Conservation (phyloP, 2,113 vertebrate genomes). For the Aix galericulata region DNA sequence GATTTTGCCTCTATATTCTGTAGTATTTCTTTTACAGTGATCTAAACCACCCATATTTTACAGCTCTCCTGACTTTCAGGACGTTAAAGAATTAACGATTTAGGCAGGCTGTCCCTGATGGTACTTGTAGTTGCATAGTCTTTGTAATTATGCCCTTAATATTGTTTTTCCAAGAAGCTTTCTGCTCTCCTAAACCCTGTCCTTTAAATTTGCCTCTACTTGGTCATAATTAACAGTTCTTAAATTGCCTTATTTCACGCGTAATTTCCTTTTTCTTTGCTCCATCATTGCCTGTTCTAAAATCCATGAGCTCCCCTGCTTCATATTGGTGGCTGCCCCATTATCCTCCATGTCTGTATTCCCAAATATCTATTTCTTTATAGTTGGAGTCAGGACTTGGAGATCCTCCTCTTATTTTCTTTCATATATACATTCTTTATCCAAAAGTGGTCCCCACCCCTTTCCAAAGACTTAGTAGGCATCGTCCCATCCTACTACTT, state of each 20-base stretch:
- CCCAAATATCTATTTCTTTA: neutral
- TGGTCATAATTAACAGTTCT: neutral
- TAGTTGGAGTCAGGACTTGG: neutral
- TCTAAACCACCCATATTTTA: neutral
- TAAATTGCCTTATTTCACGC: neutral
- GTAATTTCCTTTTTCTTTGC: neutral
- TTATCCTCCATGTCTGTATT: neutral
- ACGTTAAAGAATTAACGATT: neutral
- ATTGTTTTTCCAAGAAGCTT: neutral
- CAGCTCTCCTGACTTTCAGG: neutral
- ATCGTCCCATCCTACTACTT: neutral
- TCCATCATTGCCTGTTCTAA: neutral
- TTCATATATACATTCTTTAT: neutral
- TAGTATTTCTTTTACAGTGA: neutral
- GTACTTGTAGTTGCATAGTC: neutral
- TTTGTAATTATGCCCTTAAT: neutral
- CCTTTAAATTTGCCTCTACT: neutral
- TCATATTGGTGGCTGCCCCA: neutral
- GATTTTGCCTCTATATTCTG: neutral
- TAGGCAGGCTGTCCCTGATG: neutral
- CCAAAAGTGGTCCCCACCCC: neutral
- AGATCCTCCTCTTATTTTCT: neutral
- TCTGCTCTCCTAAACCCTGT: neutral
- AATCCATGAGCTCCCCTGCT: neutral
- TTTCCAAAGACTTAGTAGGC: neutral